Percentiles rank a stretch among this genome's conserved stretches.
phyloP scores from a whole-genome alignment of 2,888 invertebrate species.

The Steinernema hermaphroditum region DNA sequence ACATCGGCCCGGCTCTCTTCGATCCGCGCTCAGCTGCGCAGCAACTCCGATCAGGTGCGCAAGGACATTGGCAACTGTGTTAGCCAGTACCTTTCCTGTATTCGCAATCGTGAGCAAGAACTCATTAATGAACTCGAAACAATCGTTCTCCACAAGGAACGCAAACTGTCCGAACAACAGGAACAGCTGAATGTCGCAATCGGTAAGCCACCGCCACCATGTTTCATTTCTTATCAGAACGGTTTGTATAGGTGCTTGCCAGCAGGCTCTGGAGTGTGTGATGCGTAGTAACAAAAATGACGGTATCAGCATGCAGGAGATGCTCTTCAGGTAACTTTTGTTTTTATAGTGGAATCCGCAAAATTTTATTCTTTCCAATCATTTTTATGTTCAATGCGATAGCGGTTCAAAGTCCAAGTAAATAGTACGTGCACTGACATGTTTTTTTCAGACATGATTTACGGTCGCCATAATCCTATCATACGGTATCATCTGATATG shows the following conservation, averaged over 20 bases:
- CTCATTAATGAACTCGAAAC: conserved; percentile 48
- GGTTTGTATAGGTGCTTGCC: conserved; percentile 39
- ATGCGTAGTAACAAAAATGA: conserved; percentile 24
- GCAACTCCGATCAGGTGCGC: conserved; percentile 47
- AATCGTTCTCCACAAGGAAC: conserved; percentile 45
- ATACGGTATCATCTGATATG: too few relatives aligned
- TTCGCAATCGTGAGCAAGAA: conserved; percentile 51
- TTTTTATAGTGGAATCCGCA: not conserved
- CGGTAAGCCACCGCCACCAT: conserved; percentile 33
- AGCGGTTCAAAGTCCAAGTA: not conserved
- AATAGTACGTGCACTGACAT: not conserved
- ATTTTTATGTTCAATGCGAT: not conserved
- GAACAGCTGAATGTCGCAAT: conserved; percentile 46
- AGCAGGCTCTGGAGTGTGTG: conserved; percentile 41
- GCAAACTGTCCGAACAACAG: conserved; percentile 43
- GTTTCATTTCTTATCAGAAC: not conserved
- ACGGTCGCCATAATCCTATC: not conserved
- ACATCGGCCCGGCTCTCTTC: conserved; percentile 45
- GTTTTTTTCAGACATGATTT: conserved; percentile 11
- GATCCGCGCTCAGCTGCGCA: conserved; percentile 40
- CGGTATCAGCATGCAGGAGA: conserved; percentile 28
- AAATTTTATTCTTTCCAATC: too few relatives aligned
- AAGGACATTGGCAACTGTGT: conserved; percentile 48
- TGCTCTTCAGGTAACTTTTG: conserved; percentile 35
- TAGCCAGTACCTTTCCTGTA: conserved; percentile 45